These are phyloP conservation scores for Leptinotarsa haldemani DNA, from an alignment of 2,888 invertebrate species.

Conservation along the genomic window DNA sequence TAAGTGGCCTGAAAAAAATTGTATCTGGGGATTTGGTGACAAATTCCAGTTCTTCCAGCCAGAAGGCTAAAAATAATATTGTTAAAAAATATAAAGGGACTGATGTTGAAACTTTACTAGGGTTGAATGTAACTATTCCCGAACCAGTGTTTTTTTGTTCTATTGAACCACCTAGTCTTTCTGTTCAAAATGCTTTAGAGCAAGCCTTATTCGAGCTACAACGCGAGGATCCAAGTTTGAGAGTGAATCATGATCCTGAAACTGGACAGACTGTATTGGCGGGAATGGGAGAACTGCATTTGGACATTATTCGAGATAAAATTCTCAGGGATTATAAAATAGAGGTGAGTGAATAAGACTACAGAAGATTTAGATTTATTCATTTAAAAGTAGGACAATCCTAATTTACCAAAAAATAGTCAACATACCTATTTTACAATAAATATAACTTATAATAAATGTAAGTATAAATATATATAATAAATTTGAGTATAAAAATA, in stretches of 20 bases:
- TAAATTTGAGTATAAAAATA: no score
- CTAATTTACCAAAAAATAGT: no score
- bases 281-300: constrained; percentile 98
- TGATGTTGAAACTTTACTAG: constrained; percentile 63
- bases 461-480: no score
- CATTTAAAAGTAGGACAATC: no score
- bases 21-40: constrained; percentile 82
- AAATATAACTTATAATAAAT: no score
- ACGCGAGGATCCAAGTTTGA: constrained; percentile 91
- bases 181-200: constrained; percentile 81
- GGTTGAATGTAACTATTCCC: constrained; percentile 78
- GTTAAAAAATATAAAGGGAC: constrained; percentile 57
- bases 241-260: constrained; percentile 79
- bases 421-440: no score
- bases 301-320: constrained; percentile 92
- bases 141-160: constrained; percentile 98
- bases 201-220: constrained; percentile 82
- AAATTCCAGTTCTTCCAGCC: constrained; percentile 69
- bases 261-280: constrained; percentile 89
- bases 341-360: constrained; percentile 68
- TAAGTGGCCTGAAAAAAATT: constrained; percentile 84
- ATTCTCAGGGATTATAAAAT: constrained; percentile 90
- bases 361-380: no score
- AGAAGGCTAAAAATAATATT: constrained; percentile 70
- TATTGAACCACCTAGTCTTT: constrained; percentile 89